These are phyloP conservation scores for Erpetoichthys calabaricus DNA, from an alignment of 2,797 vertebrate genomes.

Conservation along the genomic window DNA sequence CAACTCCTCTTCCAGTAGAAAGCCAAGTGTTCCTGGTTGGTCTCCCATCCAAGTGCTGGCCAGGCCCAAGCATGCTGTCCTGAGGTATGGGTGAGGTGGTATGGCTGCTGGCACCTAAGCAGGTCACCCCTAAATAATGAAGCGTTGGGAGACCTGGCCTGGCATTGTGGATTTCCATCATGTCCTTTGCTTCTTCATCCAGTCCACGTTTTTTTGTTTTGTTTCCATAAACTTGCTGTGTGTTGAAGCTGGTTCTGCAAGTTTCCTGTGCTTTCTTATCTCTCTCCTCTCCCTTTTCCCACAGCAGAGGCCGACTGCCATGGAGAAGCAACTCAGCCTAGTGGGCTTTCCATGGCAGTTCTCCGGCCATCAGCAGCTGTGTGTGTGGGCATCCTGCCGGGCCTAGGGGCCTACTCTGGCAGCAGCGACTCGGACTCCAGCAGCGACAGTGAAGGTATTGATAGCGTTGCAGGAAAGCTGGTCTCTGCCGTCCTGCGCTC, in stretches of 20 bases:
- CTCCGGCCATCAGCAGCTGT: conserved; percentile 82
- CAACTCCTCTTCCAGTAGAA: too few relatives aligned
- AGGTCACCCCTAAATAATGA: too few relatives aligned
- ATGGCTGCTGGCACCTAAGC: too few relatives aligned
- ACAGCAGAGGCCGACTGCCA: too few relatives aligned
- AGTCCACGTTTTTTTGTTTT: too few relatives aligned
- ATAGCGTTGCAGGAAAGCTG: conserved; percentile 64
- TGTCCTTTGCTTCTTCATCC: neutral
- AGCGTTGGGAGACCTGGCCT: too few relatives aligned
- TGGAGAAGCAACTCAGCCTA: conserved; percentile 22
- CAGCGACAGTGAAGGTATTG: conserved; percentile 91
- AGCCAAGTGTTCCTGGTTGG: too few relatives aligned
- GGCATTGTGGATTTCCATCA: neutral
- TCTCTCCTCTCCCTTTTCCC: too few relatives aligned
- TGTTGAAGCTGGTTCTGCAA: neutral
- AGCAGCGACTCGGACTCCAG: conserved; percentile 97
- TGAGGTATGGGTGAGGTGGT: too few relatives aligned
- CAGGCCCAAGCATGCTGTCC: too few relatives aligned
- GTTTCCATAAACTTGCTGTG: neutral
- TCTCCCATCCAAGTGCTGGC: too few relatives aligned
- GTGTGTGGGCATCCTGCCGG: conserved; percentile 87
- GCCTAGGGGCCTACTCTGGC: conserved; percentile 81
- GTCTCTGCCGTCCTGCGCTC: conserved; percentile 63
- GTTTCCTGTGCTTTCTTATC: too few relatives aligned
- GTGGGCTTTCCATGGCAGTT: conserved; percentile 43